A percentile compares a stretch with the other conserved stretches of the same genome.
Conservation (phyloP, 2,888 invertebrate genomes). For the Drosophila aldrichi region DNA sequence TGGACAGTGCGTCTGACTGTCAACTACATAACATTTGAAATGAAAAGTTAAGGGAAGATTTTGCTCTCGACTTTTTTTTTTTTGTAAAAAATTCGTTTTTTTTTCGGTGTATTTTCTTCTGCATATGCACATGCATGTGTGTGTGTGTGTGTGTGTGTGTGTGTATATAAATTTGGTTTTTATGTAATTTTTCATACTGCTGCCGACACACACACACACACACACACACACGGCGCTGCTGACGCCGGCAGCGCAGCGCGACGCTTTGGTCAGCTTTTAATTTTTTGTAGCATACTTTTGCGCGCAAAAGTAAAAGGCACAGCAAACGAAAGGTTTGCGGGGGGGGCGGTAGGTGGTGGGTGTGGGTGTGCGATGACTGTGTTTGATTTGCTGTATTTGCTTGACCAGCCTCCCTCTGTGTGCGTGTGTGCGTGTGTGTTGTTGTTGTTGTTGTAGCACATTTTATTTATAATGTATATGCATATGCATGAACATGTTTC, state of each 20-base stretch:
- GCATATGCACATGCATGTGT: constrained; percentile 51
- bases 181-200: constrained; percentile 79
- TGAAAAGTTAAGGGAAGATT: constrained; percentile 76
- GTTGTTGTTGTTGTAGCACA: constrained; percentile 31
- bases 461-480: constrained; percentile 60
- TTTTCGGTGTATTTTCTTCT: constrained; percentile 26
- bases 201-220: too few species aligned
- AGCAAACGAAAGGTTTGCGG: background rate
- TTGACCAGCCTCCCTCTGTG: constrained; percentile 46
- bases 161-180: constrained; percentile 75
- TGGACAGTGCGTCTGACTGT: constrained; percentile 63
- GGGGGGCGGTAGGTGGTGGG: background rate
- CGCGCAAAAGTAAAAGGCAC: constrained; percentile 62
- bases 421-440: constrained; percentile 3
- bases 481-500: constrained; percentile 63
- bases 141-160: constrained; percentile 17
- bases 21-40: constrained; percentile 76
- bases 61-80: constrained; percentile 44
- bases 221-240: constrained; percentile 13
- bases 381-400: constrained; percentile 66
- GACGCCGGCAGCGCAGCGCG: constrained; percentile 16
- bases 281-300: constrained; percentile 63
- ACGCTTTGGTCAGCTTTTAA: constrained; percentile 52
- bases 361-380: constrained; percentile 39
- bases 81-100: constrained; percentile 18